Evolutionary conservation across 1,140 invertebrate genomes (phyloP), one percentile per base, ranked within the genome.

Genomic region (Formica exsecta): DNA sequence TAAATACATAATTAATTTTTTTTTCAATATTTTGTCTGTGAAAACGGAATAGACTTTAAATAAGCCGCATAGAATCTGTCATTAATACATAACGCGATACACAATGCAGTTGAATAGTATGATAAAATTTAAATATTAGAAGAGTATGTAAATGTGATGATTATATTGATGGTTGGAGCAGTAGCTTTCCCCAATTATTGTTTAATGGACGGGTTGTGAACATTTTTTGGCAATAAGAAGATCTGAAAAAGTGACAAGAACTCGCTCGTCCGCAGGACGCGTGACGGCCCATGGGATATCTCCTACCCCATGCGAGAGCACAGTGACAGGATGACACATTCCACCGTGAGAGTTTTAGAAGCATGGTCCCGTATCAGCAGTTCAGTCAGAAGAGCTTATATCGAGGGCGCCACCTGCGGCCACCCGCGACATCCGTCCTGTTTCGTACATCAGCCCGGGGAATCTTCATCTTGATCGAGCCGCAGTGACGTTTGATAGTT

Each of bases 251-350:
- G 29, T 48, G 85, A 61, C 59, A 71, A 44, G 48, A 73, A 54
- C 41, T 68, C 61, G 66, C 22, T 83, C 87, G 89, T 88, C 87
- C 73, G 90, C 86, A 89, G 89, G 91, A 91, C 91, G 88, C 86
- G 90, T 89, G 92, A 93, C 90, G 92, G 91, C 89, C 91, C 86
- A 90, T 89, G 91, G 91, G 92, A 93, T 90, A 90, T 87, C 89
- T 90, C 5, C 57, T 90, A 91, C 89, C 89, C 87, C 75, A 87
- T 91, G 75, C 88, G 90, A 87, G 90, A 87, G 93, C 94, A 92
- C 93, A 94, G 93, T 94, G 94, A 94, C 94, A 94, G 93, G 93
- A 94, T 94, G 93, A 94, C 94, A 94, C 93, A 94, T 94, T 94
- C 94, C 92, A 89, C 92, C 93, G 93, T 94, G 92, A 94, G 93